Evolutionary conservation across 2,113 vertebrate species (phyloP).

Genomic region (Pomatorhinus ruficollis): DNA sequence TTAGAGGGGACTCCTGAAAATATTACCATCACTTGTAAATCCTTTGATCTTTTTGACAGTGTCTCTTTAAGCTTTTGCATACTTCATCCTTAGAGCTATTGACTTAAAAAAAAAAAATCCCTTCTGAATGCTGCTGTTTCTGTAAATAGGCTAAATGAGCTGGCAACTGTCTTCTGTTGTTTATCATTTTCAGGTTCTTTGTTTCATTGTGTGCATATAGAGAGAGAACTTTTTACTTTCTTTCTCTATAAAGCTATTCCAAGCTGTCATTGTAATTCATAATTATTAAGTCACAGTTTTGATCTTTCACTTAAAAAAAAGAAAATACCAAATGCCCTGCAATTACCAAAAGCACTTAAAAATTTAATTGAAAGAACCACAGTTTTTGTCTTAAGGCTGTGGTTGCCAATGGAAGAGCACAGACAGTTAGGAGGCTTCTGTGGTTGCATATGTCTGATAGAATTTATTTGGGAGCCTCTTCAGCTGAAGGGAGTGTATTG

Average conservation of each 20-base stretch:
- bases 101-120: slow-evolving; percentile 46
- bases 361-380: not conserved
- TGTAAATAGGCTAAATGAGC: slow-evolving; percentile 51
- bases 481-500: not conserved
- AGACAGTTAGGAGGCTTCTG: not conserved
- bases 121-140: slow-evolving; percentile 6
- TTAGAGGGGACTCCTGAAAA: slow-evolving; percentile 29
- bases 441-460: not conserved
- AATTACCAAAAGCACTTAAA: not conserved
- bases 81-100: slow-evolving; percentile 27
- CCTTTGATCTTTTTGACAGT: slow-evolving; percentile 39
- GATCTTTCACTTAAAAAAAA: not conserved
- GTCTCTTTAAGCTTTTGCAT: slow-evolving; percentile 42
- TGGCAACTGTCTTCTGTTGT: slow-evolving; percentile 27
- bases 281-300: not conserved
- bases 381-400: not conserved
- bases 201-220: not conserved
- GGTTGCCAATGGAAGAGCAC: not conserved
- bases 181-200: not conserved
- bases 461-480: slow-evolving; percentile 28
- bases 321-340: not conserved
- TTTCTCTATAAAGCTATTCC: not conserved
- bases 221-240: not conserved
- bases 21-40: not conserved
- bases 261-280: not conserved